A percentile compares a stretch with the other conserved stretches of the same genome.
These are phyloP conservation scores for Heliothis virescens DNA, from an alignment of 1,140 invertebrate species.

Conservation along the genomic window DNA sequence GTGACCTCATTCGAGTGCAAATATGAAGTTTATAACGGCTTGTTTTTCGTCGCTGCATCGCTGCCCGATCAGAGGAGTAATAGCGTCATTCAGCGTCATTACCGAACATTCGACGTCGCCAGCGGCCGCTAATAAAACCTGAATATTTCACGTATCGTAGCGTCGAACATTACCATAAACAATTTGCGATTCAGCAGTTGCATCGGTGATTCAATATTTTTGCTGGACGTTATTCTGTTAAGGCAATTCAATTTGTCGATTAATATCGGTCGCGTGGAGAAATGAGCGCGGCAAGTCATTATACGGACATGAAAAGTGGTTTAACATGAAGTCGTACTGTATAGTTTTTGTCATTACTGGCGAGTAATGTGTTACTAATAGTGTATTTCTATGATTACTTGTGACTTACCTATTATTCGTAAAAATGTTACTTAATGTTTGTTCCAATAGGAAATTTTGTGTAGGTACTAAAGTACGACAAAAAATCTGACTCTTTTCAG, in stretches of 20 bases:
- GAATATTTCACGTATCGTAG: conserved; percentile 70
- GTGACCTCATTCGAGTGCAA: conserved; percentile 3
- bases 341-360: no score
- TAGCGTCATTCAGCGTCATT: conserved; percentile 28
- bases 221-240: conserved; percentile 51
- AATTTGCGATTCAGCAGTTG: conserved; percentile 68
- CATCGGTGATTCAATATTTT: conserved; percentile 68
- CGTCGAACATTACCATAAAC: conserved; percentile 69
- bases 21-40: conserved; percentile 19
- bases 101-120: conserved; percentile 22
- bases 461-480: no score
- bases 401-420: no score
- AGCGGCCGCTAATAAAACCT: conserved; percentile 55
- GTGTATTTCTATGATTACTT: no score
- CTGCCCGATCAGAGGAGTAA: conserved; percentile 14
- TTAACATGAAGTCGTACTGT: conserved; percentile 12
- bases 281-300: conserved; percentile 16
- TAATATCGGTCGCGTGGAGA: conserved; percentile 38
- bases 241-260: conserved; percentile 50
- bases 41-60: conserved; percentile 12
- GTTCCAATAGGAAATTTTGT: no score
- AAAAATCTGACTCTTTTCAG: no score
- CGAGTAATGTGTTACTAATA: no score
- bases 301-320: conserved; percentile 5
- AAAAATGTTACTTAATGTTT: no score